Evolutionary conservation across 92 coral and sea anemone species (phyloP).

Genomic region (Porites evermanni): DNA sequence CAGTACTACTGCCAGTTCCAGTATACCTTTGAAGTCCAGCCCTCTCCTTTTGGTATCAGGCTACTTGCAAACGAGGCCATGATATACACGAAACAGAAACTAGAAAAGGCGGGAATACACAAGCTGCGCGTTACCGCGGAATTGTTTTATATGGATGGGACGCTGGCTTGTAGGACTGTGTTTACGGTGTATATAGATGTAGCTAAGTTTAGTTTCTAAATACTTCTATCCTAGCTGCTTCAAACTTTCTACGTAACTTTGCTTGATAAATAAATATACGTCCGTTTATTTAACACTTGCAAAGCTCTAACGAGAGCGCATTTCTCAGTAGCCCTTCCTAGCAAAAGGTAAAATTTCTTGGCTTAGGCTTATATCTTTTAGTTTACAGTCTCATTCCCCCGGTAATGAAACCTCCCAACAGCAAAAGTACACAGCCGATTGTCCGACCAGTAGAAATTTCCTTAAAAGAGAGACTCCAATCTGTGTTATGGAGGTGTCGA

Average conservation of each 20-base stretch:
- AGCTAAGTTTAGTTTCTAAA: slow-evolving; percentile 76
- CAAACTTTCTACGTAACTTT: neutral
- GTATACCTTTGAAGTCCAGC: slow-evolving; percentile 68
- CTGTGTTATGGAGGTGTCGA: too few relatives aligned
- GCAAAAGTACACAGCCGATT: too few relatives aligned
- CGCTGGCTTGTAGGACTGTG: slow-evolving; percentile 80
- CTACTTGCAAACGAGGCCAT: slow-evolving; percentile 77
- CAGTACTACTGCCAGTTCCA: slow-evolving; percentile 74
- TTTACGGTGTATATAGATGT: slow-evolving; percentile 85
- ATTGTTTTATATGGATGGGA: slow-evolving; percentile 68
- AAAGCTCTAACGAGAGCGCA: neutral
- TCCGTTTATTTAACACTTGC: too few relatives aligned
- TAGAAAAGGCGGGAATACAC: slow-evolving; percentile 70
- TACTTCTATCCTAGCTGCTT: neutral
- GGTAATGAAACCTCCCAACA: too few relatives aligned
- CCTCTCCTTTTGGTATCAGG: slow-evolving; percentile 81
- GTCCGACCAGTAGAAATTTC: too few relatives aligned
- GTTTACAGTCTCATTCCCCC: too few relatives aligned
- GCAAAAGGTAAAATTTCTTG: too few relatives aligned
- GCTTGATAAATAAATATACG: neutral
- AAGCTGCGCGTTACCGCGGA: slow-evolving; percentile 77
- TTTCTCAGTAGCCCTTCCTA: neutral
- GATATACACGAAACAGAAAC: slow-evolving; percentile 64
- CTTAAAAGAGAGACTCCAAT: too few relatives aligned
- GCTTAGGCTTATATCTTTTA: too few relatives aligned